A percentile compares a stretch with the other conserved stretches of the same genome.
phyloP scores from a whole-genome alignment of 23 tunicate genomes.

The Styela clava region DNA sequence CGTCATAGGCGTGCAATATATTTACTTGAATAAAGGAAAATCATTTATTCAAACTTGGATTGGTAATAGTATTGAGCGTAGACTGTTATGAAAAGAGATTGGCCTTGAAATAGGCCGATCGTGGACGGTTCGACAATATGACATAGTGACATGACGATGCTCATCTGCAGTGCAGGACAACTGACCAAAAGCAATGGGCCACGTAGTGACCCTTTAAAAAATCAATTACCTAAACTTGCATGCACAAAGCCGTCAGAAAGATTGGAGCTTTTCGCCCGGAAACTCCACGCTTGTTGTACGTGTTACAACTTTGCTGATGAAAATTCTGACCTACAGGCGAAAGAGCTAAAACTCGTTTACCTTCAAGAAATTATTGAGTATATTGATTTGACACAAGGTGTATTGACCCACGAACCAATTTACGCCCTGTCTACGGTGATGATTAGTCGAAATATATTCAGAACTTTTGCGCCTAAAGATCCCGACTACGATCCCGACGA shows the following conservation, averaged over 20 bases:
- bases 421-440: conserved; percentile 56
- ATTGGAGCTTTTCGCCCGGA: conserved; percentile 58
- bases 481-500: conserved; percentile 64
- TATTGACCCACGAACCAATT: conserved; percentile 71
- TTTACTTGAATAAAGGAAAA: too few relatives aligned
- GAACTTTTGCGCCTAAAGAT: conserved; percentile 36
- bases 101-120: background rate
- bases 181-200: background rate
- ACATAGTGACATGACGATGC: background rate
- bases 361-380: conserved; percentile 67
- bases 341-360: conserved; percentile 52
- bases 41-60: too few relatives aligned
- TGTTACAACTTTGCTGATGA: conserved; percentile 35
- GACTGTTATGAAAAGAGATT: too few relatives aligned
- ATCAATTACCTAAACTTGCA: conserved; percentile 26
- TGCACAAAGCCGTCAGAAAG: conserved; percentile 44
- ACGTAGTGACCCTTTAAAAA: background rate
- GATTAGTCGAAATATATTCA: conserved; percentile 61
- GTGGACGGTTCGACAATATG: background rate
- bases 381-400: conserved; percentile 52
- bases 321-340: conserved; percentile 33
- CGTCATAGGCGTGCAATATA: too few relatives aligned
- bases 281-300: conserved; percentile 60
- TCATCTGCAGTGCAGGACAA: background rate
- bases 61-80: too few relatives aligned